Conservation (phyloP, 1,140 invertebrate species). For the Drosophila bocqueti region DNA sequence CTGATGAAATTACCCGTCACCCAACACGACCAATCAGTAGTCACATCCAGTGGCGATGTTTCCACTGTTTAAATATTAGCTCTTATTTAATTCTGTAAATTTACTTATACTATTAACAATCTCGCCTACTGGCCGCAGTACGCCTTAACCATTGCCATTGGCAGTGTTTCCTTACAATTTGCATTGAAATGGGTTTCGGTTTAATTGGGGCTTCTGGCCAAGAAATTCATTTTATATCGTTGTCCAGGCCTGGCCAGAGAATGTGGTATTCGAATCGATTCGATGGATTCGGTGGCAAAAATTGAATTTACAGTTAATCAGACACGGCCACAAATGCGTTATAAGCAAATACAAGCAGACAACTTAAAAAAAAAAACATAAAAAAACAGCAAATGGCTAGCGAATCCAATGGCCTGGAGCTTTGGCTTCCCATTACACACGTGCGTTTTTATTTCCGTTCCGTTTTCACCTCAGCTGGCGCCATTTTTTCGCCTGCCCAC, state of each 20-base stretch:
- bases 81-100: slow-evolving; percentile 16
- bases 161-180: slow-evolving; percentile 4
- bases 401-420: slow-evolving; percentile 50
- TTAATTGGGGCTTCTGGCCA: slow-evolving; percentile 6
- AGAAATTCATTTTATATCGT: background rate
- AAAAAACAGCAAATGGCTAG: slow-evolving; percentile 60
- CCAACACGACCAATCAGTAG: slow-evolving; percentile 1
- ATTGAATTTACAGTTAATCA: slow-evolving; percentile 83
- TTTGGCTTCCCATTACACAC: slow-evolving; percentile 41
- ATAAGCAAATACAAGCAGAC: slow-evolving; percentile 71
- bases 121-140: too few relatives aligned
- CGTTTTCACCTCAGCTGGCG: slow-evolving; percentile 14
- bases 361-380: background rate
- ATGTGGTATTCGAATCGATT: slow-evolving; percentile 18
- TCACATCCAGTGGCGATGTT: slow-evolving; percentile 19
- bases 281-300: slow-evolving; percentile 37
- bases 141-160: background rate
- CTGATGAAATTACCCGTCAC: slow-evolving; percentile 51
- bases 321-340: slow-evolving; percentile 80
- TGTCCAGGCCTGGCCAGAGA: slow-evolving; percentile 1
- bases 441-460: slow-evolving; percentile 29
- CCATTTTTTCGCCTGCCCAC: background rate
- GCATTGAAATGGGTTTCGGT: background rate
- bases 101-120: slow-evolving; percentile 8
- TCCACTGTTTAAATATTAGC: slow-evolving; percentile 31